phyloP scores from a whole-genome alignment of 2,113 vertebrate genomes.

The Mugil cephalus region DNA sequence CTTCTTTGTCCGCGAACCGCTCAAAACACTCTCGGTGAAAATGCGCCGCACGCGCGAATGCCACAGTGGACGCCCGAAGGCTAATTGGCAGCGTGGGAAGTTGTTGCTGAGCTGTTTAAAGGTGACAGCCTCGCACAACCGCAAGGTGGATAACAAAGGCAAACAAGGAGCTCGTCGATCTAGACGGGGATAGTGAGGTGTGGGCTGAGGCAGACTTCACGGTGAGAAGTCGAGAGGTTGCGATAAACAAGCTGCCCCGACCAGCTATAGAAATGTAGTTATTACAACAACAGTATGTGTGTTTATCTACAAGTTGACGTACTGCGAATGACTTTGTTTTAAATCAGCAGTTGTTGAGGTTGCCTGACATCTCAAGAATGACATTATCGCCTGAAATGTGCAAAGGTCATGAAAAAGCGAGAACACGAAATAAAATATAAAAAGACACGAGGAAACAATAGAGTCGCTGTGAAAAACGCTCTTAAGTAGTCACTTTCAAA shows the following conservation, averaged over 20 bases:
- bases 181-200: background rate
- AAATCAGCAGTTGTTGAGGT: no score
- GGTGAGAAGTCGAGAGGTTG: background rate
- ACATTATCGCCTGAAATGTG: no score
- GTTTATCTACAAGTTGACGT: no score
- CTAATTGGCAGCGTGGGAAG: constrained; percentile 47
- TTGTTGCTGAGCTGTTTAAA: constrained; percentile 24
- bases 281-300: no score
- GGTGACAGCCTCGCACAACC: constrained; percentile 15
- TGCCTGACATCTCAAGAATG: no score
- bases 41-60: constrained; percentile 41
- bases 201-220: constrained; percentile 4
- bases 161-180: constrained; percentile 23
- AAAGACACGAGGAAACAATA: no score
- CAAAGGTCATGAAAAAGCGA: no score
- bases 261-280: no score
- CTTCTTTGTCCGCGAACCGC: constrained; percentile 52
- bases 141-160: constrained; percentile 22
- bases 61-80: constrained; percentile 32
- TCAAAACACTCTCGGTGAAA: constrained; percentile 51
- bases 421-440: no score
- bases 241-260: background rate
- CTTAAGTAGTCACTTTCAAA: no score
- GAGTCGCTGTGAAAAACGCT: no score
- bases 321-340: no score